These are phyloP conservation scores for Cassiopea andromeda DNA, from an alignment of 30 jellyfish, hydroid and myxozoan genomes.

Conservation along the genomic window DNA sequence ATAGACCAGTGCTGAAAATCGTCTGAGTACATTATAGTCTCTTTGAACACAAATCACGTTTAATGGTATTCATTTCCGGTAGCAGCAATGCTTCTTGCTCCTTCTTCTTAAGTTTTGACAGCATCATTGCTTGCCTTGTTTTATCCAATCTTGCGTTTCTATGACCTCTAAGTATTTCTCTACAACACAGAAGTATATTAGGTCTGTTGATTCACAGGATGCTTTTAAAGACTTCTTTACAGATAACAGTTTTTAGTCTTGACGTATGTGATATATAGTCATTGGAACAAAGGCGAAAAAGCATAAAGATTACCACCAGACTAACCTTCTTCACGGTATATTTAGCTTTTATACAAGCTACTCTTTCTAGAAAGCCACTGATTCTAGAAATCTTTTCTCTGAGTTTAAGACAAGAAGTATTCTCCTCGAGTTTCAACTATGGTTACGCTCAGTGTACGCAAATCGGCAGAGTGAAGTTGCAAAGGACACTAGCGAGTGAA, in stretches of 20 bases:
- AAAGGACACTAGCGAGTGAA: too few species aligned
- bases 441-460: too few species aligned
- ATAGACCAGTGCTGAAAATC: too few species aligned
- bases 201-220: not conserved
- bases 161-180: conserved; percentile 80
- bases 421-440: too few species aligned
- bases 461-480: too few species aligned
- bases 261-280: not conserved
- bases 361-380: too few species aligned
- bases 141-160: conserved; percentile 34
- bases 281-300: not conserved
- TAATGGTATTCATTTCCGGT: conserved; percentile 55
- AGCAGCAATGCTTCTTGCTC: conserved; percentile 55
- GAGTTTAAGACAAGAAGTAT: too few species aligned
- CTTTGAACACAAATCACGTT: not conserved
- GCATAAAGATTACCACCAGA: too few species aligned
- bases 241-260: not conserved
- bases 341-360: too few species aligned
- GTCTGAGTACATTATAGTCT: not conserved
- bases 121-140: conserved; percentile 37
- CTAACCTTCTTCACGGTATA: too few species aligned
- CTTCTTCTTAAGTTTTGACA: conserved; percentile 37
- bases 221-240: not conserved
- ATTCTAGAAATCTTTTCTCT: too few species aligned
- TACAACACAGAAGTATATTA: not conserved